Evolutionary conservation across 2,888 invertebrate genomes (phyloP), one percentile per base, ranked within the genome.

Genomic region (Lampropteryx suffumata): DNA sequence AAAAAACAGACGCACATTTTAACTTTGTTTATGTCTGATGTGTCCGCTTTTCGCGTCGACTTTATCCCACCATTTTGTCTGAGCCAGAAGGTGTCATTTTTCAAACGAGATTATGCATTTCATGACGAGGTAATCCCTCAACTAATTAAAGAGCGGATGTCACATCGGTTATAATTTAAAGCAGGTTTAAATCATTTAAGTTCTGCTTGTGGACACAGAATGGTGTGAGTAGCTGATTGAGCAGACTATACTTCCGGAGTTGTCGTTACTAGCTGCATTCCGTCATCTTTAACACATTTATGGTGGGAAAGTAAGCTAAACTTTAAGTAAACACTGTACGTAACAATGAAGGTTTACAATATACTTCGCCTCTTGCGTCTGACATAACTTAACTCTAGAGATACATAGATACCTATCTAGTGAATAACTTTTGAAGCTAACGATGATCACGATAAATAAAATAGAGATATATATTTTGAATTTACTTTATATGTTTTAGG

Each of bases 81-180:
- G 52, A 53, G 57, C 59, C 42, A 57, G 60, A 53, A 62, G 62
- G 68, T 68, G 66, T 73, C 68, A 69, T 77, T 78, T 79, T 78
- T 77, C 73, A 77, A 70, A 68, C 62, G 69, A 71, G 71, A 72
- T 79, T 74, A 76, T 66, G 56, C 56, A 65, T 36, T 57, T 47
- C 54, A 46, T 59, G 61, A 51, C 42, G 45, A 57, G 54, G 35
- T 74, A 73, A 77, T 76, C 71, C 68, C 64, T 63, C 65, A 56
- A 69, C 67, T 59, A 67, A 71, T 65, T 64, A 67, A 59, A 60
- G 30, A 54, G 47, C 70, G 71, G 73, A 73, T 72, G 71, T 69
- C 56, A 58, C 50, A 62, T 58, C 34, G 35, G 40, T 40, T 50
- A 32, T 30, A n/a, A n/a, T n/a, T n/a, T n/a, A 48, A 56, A 50